A percentile compares a stretch with the other conserved stretches of the same genome.
Conservation (phyloP, 1,140 invertebrate genomes). For the Bombus turneri region DNA sequence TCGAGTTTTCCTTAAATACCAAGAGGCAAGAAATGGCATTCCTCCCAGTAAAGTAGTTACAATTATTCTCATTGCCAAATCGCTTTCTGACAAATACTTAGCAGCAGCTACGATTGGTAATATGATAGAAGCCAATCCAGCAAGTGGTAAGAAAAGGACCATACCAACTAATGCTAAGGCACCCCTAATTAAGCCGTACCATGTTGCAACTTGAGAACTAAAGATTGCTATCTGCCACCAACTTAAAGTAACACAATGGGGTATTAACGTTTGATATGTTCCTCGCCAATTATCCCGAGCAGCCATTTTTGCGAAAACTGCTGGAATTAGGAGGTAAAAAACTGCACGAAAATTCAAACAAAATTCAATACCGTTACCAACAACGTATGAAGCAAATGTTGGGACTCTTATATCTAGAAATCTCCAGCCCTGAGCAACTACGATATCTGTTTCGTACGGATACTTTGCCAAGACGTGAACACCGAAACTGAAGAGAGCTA, state of each 20-base stretch:
- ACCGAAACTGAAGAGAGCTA: constrained; percentile 89
- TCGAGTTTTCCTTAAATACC: constrained; percentile 85
- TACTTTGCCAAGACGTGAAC: constrained; percentile 92
- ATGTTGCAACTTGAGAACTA: constrained; percentile 90
- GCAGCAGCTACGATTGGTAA: constrained; percentile 88
- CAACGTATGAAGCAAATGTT: constrained; percentile 90
- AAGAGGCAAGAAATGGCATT: constrained; percentile 85
- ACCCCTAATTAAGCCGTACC: constrained; percentile 89
- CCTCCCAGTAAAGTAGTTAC: constrained; percentile 83
- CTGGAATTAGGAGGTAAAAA: constrained; percentile 89
- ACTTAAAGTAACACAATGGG: constrained; percentile 92
- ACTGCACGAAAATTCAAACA: constrained; percentile 91
- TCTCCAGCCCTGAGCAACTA: constrained; percentile 90
- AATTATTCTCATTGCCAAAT: constrained; percentile 84
- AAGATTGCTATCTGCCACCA: constrained; percentile 93
- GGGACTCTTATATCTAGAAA: constrained; percentile 91
- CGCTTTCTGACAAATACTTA: constrained; percentile 87
- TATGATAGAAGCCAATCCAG: constrained; percentile 88
- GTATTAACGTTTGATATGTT: constrained; percentile 89
- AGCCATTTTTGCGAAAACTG: constrained; percentile 89
- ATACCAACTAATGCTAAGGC: constrained; percentile 89
- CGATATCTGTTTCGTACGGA: constrained; percentile 91
- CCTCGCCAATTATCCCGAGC: constrained; percentile 89
- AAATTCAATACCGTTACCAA: constrained; percentile 92
- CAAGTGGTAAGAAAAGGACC: constrained; percentile 89